Percentiles rank a stretch among this genome's conserved stretches.
phyloP scores from a whole-genome alignment of 64 coral and sea anemone genomes.

The Montipora capricornis region DNA sequence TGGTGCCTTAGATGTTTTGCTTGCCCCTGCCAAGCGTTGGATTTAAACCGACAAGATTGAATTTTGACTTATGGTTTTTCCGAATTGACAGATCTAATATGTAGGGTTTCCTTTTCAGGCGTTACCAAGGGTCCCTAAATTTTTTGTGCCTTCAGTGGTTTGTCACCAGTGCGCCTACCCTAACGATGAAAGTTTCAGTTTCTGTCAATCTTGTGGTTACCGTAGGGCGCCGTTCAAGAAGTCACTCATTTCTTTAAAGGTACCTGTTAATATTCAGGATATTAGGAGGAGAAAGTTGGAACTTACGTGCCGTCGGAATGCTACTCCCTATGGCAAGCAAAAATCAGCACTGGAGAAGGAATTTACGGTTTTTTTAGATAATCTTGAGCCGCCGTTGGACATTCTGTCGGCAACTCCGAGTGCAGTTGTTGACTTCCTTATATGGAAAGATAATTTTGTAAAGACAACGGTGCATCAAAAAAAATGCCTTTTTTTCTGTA shows the following conservation, averaged over 20 bases:
- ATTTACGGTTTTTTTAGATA: not conserved
- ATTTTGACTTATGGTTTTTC: constrained; percentile 5
- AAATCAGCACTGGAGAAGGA: not conserved
- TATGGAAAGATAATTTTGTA: too few relatives aligned
- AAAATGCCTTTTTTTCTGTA: not conserved
- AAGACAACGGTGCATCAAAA: not conserved
- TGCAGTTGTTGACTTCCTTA: too few relatives aligned
- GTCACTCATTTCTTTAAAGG: not conserved
- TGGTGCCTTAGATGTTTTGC: not conserved
- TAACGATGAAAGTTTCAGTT: constrained; percentile 39
- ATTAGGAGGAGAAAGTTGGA: not conserved
- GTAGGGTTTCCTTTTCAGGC: not conserved
- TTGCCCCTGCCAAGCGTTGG: not conserved
- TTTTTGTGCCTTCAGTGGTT: constrained; percentile 6
- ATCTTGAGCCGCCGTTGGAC: not conserved
- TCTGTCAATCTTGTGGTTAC: constrained; percentile 69
- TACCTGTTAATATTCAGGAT: not conserved
- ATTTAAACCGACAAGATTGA: not conserved
- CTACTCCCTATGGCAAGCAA: not conserved
- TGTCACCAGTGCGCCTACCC: constrained; percentile 46
- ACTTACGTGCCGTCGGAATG: not conserved
- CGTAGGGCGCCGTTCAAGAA: not conserved
- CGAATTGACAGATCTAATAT: not conserved
- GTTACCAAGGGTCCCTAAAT: not conserved
- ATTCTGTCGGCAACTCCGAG: not conserved